Base-by-base conservation (phyloP, 2,888 invertebrate species). In the Leptinotarsa juncta region DNA sequence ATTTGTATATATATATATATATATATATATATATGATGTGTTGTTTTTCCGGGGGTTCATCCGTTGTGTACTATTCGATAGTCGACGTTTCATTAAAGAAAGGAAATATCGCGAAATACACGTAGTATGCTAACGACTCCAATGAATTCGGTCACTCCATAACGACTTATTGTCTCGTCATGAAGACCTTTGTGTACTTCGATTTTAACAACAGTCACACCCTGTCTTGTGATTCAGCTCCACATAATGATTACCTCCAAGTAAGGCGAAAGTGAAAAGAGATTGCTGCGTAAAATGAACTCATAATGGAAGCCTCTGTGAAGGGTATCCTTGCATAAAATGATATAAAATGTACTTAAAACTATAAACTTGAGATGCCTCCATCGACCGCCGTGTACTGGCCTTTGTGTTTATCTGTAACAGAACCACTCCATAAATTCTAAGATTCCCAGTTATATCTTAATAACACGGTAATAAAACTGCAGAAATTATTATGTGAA, bases 391-490 rank as follows among this genome's bases (percentile, higher is more conserved):
- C 67, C 57, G 4, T 55, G 65, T 71, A 68, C 65, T 49, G 20
- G 65, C 57, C 62, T 70, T 69, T 65, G 66, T 65, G 68, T 65
- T 65, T 62, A 65, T 68, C 71, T 65, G 67, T 62, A 60, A 62
- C 67, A 62, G 67, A 74, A 74, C 71, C 53, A 71, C 65, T 67
- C 20, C 65, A 72, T 71, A 71, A 75, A 71, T 68, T 75, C 69
- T 49, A 62, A 53, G 71, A 65, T 60, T 42, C 49, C 49, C 69
- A 62, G 62, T 42, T 32, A 62, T 42, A 62, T 62, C 62, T 62
- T 32, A 42, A 62, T 62, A 62, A 62, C 62, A 42, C n/a, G 42
- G 70, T 48, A 62, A 70, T 70, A 70, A 70, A 70, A 70, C 50
- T 20, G 70, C 65, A 26, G 42, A 57, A 70, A 70, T 70, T 70